phyloP scores from a whole-genome alignment of 1,140 invertebrate species.

The Macrotrachela quadricornifera region DNA sequence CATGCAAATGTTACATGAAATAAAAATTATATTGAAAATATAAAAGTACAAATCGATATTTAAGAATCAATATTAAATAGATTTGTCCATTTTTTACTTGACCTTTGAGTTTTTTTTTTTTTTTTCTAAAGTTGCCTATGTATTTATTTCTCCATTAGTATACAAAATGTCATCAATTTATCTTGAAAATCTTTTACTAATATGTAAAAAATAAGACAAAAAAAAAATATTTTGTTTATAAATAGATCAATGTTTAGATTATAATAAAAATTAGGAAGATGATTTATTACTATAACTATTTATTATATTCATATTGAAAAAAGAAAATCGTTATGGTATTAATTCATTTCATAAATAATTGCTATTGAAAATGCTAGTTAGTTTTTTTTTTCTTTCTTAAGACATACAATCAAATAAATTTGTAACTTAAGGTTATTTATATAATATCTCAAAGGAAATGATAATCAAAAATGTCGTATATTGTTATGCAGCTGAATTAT shows the following conservation, averaged over 20 bases:
- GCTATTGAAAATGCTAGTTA: not conserved
- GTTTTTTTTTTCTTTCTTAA: slow-evolving; percentile 20
- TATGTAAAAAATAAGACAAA: not conserved
- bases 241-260: slow-evolving; percentile 48
- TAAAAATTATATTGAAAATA: too few species aligned
- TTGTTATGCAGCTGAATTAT: not conserved
- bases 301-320: slow-evolving; percentile 38
- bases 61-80: too few species aligned
- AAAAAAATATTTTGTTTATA: not conserved
- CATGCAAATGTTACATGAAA: too few species aligned
- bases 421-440: too few species aligned
- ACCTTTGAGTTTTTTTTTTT: too few species aligned
- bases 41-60: too few species aligned
- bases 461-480: too few species aligned
- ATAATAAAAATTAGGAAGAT: slow-evolving; percentile 52
- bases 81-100: too few species aligned
- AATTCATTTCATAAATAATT: slow-evolving; percentile 10
- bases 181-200: not conserved
- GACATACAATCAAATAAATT: slow-evolving; percentile 47
- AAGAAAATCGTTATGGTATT: too few species aligned
- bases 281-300: slow-evolving; percentile 54
- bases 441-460: not conserved
- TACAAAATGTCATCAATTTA: not conserved
- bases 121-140: too few species aligned
- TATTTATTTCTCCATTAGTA: too few species aligned